phyloP scores from a whole-genome alignment of 1,140 invertebrate genomes.

The Daktulosphaira vitifoliae region DNA sequence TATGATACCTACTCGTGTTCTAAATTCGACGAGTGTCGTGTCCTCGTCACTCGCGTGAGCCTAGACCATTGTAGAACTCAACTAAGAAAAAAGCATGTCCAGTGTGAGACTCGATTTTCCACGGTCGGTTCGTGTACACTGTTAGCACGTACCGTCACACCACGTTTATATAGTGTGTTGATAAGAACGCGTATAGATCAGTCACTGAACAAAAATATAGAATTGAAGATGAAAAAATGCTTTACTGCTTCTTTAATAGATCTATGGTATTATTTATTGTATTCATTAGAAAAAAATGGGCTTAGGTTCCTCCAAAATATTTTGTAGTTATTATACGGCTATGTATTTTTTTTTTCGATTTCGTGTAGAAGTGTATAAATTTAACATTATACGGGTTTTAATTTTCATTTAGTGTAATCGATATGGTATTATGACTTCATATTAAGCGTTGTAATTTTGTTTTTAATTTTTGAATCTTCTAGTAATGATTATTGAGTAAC shows the following conservation, averaged over 20 bases:
- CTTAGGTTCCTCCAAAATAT: too few relatives aligned
- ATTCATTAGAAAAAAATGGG: too few relatives aligned
- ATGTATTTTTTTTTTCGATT: too few relatives aligned
- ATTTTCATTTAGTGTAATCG: too few relatives aligned
- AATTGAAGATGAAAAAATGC: neutral
- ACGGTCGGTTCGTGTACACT: conserved; percentile 30
- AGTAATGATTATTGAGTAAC: too few relatives aligned
- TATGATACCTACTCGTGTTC: conserved; percentile 6
- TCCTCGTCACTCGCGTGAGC: neutral
- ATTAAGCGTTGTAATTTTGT: too few relatives aligned
- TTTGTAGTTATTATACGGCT: too few relatives aligned
- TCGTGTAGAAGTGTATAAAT: too few relatives aligned
- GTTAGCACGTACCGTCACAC: conserved; percentile 32
- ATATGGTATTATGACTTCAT: too few relatives aligned
- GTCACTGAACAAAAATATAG: neutral
- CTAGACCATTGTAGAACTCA: conserved; percentile 11
- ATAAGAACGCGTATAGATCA: conserved; percentile 19
- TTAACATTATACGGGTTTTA: too few relatives aligned
- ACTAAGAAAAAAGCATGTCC: conserved; percentile 13
- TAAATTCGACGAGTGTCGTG: neutral
- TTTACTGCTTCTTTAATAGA: conserved; percentile 17
- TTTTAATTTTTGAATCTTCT: too few relatives aligned
- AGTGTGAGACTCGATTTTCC: conserved; percentile 12
- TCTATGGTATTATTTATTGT: too few relatives aligned
- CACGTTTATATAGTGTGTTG: neutral